These are phyloP conservation scores for Tenthredo mesomela DNA, from an alignment of 2,888 invertebrate genomes.

Conservation along the genomic window DNA sequence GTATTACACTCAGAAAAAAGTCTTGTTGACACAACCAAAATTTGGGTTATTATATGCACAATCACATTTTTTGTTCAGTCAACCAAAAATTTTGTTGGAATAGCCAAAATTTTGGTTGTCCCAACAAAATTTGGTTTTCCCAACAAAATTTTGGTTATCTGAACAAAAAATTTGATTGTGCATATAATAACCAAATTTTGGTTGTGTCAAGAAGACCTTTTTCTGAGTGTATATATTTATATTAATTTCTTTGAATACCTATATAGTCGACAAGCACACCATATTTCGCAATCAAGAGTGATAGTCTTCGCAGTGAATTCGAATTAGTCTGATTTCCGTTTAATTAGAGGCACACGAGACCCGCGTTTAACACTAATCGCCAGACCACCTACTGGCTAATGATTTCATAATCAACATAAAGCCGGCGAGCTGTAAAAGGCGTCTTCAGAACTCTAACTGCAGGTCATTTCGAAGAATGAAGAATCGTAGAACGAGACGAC, in stretches of 20 bases:
- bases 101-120: too few relatives aligned
- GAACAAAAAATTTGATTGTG: too few relatives aligned
- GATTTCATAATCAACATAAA: constrained; percentile 69
- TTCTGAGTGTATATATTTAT: too few relatives aligned
- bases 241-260: neutral
- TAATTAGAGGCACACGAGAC: constrained; percentile 22
- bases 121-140: too few relatives aligned
- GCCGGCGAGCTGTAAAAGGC: neutral
- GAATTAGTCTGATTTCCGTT: constrained; percentile 4
- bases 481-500: neutral
- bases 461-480: neutral
- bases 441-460: neutral
- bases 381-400: constrained; percentile 70
- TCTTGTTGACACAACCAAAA: too few relatives aligned
- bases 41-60: too few relatives aligned
- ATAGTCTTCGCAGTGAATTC: neutral
- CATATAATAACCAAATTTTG: too few relatives aligned
- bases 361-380: constrained; percentile 62
- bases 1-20: too few relatives aligned
- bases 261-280: neutral
- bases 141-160: too few relatives aligned
- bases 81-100: too few relatives aligned
- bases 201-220: too few relatives aligned
- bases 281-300: neutral
- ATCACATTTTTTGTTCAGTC: too few relatives aligned